A percentile compares a stretch with the other conserved stretches of the same genome.
Conservation (phyloP, 2,888 invertebrate species). For the Nomada hirtipes region DNA sequence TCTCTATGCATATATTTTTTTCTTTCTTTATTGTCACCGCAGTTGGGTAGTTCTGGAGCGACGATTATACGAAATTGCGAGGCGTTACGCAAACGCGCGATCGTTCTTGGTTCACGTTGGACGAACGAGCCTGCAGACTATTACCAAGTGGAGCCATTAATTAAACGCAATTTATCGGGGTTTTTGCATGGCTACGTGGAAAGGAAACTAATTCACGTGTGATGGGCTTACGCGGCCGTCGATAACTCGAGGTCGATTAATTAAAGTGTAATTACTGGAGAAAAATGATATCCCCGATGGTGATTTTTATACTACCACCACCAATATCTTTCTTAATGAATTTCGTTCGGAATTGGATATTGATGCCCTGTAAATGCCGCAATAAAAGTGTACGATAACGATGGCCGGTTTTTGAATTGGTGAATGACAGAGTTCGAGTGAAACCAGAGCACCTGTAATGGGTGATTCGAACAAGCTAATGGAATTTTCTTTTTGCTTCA, state of each 20-base stretch:
- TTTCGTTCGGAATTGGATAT: background rate
- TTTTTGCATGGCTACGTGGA: background rate
- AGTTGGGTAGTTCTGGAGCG: background rate
- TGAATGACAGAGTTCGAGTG: background rate
- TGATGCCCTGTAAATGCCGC: background rate
- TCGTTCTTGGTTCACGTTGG: background rate
- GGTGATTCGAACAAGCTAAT: background rate
- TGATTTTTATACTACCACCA: background rate
- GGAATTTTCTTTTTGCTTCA: background rate
- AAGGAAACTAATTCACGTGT: constrained; percentile 16
- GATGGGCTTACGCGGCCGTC: background rate
- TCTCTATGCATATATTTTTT: background rate
- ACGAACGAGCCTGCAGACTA: background rate
- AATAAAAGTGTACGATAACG: background rate
- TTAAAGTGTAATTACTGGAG: constrained; percentile 13
- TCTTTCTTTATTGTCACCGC: background rate
- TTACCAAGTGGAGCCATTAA: constrained; percentile 26
- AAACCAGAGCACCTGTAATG: background rate
- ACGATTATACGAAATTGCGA: background rate
- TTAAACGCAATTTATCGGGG: constrained; percentile 28
- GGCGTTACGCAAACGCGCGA: constrained; percentile 3
- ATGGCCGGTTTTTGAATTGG: background rate
- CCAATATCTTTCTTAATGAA: background rate
- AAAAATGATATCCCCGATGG: background rate
- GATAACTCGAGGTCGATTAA: background rate